A percentile compares a stretch with the other conserved stretches of the same genome.
These are phyloP conservation scores for Teleogryllus oceanicus DNA, from an alignment of 2,888 invertebrate genomes.

Conservation along the genomic window DNA sequence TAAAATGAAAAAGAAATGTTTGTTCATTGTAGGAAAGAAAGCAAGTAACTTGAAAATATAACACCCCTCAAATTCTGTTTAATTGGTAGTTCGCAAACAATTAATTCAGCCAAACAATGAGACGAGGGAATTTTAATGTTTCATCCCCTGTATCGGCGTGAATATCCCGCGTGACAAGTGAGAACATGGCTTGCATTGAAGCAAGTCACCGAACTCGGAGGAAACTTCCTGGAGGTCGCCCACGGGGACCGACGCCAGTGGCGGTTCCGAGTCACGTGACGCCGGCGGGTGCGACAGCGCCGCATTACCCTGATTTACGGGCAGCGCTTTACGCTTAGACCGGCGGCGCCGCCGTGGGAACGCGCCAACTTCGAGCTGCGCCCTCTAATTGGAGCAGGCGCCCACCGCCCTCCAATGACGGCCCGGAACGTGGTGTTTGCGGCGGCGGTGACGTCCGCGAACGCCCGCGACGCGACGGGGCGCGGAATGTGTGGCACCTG, in stretches of 20 bases:
- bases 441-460: neutral
- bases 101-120: no score
- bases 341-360: neutral
- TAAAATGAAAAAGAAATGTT: no score
- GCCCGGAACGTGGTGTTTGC: neutral
- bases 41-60: no score
- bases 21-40: no score
- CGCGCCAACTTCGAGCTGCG: neutral
- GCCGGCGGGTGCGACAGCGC: neutral
- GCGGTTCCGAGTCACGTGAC: neutral
- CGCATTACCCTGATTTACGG: conserved; percentile 4
- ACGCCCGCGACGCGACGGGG: neutral
- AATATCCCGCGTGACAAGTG: no score
- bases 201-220: no score
- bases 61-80: no score
- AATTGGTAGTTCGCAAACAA: no score
- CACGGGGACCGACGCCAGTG: neutral
- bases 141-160: no score
- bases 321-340: neutral
- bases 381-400: neutral
- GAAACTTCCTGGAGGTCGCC: no score
- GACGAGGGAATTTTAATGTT: no score
- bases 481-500: neutral
- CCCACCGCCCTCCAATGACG: neutral
- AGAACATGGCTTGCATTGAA: no score